Conservation (phyloP, 2,113 vertebrate species). For the Xenopus laevis region DNA sequence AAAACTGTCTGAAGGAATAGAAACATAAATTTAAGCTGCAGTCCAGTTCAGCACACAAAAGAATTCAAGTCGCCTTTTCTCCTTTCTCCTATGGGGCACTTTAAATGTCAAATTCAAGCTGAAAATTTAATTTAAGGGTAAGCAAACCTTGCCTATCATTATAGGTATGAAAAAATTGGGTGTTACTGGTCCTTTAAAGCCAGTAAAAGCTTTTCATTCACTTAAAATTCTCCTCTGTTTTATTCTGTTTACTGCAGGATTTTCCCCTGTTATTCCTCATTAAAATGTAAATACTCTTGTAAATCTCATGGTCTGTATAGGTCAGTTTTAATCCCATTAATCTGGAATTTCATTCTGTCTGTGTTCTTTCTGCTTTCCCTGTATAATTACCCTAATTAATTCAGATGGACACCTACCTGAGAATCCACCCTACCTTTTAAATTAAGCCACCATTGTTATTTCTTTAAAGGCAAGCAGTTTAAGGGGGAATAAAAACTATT, state of each 20-base stretch:
- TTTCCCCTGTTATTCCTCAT: constrained; percentile 12
- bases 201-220: too few relatives aligned
- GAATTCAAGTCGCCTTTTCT: too few relatives aligned
- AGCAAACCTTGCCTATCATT: too few relatives aligned
- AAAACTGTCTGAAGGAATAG: too few relatives aligned
- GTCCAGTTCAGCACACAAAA: too few relatives aligned
- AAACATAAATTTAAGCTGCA: too few relatives aligned
- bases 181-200: too few relatives aligned
- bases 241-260: neutral
- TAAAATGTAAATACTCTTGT: constrained; percentile 12
- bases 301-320: constrained; percentile 7
- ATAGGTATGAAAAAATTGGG: too few relatives aligned
- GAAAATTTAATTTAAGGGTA: too few relatives aligned
- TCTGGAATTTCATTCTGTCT: constrained; percentile 8
- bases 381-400: constrained; percentile 26
- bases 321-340: constrained; percentile 18
- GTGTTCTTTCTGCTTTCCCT: constrained; percentile 11
- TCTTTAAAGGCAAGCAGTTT: neutral
- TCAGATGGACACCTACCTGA: constrained; percentile 12
- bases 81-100: too few relatives aligned
- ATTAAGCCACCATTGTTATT: constrained; percentile 21
- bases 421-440: constrained; percentile 24
- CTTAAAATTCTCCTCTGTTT: too few relatives aligned
- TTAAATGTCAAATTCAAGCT: too few relatives aligned
- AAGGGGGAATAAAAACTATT: neutral